Conservation (phyloP, 2,113 vertebrate genomes). For the Eulemur rufifrons region DNA sequence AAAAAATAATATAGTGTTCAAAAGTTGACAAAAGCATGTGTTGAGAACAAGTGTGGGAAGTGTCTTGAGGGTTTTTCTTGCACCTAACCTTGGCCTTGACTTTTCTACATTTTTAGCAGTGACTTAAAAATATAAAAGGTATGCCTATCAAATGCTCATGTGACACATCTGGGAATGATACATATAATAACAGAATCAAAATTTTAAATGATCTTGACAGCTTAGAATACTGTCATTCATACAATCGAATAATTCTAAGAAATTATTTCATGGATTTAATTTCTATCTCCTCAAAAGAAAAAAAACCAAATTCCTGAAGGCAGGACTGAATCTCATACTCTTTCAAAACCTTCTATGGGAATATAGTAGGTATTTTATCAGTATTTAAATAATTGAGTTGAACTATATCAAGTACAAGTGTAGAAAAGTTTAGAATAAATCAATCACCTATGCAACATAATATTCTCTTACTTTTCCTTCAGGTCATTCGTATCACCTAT, state of each 20-base stretch:
- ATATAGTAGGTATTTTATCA: not conserved
- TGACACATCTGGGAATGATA: constrained; percentile 74
- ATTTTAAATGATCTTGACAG: constrained; percentile 77
- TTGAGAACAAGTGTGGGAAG: not conserved
- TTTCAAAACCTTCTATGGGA: not conserved
- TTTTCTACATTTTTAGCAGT: constrained; percentile 65
- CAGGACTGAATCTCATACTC: not conserved
- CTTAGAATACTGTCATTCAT: constrained; percentile 74
- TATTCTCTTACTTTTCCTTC: not conserved
- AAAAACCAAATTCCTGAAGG: constrained; percentile 17
- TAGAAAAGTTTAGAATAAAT: not conserved
- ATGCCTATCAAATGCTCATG: constrained; percentile 66
- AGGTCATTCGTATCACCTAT: not conserved
- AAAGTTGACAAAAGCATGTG: not conserved
- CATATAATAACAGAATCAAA: constrained; percentile 78
- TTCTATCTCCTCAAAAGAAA: constrained; percentile 30
- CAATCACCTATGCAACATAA: not conserved
- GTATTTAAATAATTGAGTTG: not conserved
- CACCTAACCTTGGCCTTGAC: constrained; percentile 44
- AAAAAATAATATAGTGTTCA: not conserved
- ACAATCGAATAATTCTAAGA: constrained; percentile 44
- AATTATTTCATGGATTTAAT: constrained; percentile 59
- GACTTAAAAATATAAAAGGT: constrained; percentile 66
- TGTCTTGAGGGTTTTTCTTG: not conserved
- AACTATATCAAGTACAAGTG: not conserved